These are phyloP conservation scores for Aplysina aerophoba DNA, from an alignment of 37 sponge, comb jelly and placozoan species.

Conservation along the genomic window DNA sequence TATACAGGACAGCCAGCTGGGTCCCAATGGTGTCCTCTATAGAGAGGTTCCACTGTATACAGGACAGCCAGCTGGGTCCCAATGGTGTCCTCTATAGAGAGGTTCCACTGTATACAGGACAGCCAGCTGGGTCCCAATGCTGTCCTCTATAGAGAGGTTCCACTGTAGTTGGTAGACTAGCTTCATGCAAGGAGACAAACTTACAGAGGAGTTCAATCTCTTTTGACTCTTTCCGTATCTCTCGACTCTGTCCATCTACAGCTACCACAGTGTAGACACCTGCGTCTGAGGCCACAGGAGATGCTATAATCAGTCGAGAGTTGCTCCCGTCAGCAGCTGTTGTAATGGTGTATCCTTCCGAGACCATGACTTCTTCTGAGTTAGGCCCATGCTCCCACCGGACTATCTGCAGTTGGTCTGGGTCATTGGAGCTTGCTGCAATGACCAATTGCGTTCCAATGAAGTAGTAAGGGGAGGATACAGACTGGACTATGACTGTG, in stretches of 20 bases:
- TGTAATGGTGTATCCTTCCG: not conserved
- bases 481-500: not conserved
- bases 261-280: constrained; percentile 12
- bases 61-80: too few relatives aligned
- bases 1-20: too few relatives aligned
- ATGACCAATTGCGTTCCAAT: not conserved
- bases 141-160: too few relatives aligned
- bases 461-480: not conserved
- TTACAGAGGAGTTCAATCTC: not conserved
- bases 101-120: too few relatives aligned
- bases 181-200: not conserved
- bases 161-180: too few relatives aligned
- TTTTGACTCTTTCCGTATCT: not conserved
- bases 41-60: too few relatives aligned
- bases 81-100: too few relatives aligned
- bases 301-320: not conserved
- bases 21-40: too few relatives aligned
- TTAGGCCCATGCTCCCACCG: not conserved
- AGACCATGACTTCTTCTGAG: not conserved
- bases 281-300: not conserved
- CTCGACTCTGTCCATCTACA: not conserved
- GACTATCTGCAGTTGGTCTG: constrained; percentile 7
- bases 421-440: not conserved
- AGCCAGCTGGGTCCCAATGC: not conserved
- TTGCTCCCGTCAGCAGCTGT: not conserved